phyloP scores from a whole-genome alignment of 2,888 invertebrate species.

The Danaus chrysippus region DNA sequence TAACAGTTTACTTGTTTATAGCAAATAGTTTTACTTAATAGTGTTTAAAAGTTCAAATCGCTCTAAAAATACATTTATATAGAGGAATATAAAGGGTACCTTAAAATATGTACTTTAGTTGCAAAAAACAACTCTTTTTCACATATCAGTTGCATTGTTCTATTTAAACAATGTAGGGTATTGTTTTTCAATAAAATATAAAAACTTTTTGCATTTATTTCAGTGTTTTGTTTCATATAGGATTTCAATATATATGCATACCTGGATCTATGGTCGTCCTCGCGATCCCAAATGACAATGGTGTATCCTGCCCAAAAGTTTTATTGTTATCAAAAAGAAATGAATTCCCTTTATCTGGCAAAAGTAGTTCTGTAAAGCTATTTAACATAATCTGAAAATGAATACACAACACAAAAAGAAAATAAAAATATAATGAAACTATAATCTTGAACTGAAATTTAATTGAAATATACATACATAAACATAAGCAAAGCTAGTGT shows the following conservation, averaged over 20 bases:
- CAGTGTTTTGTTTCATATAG: background rate
- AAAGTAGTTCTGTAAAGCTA: slow-evolving; percentile 52
- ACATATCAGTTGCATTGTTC: no score
- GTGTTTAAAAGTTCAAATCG: no score
- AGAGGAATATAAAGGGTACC: no score
- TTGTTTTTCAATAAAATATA: no score
- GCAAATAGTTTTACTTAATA: no score
- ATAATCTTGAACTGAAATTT: background rate
- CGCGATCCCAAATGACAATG: slow-evolving; percentile 40
- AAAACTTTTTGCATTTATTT: no score
- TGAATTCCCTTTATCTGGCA: slow-evolving; percentile 48
- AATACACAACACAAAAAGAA: slow-evolving; percentile 5
- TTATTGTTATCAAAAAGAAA: slow-evolving; percentile 48
- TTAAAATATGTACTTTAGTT: no score
- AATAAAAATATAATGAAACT: background rate
- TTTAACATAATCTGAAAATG: slow-evolving; percentile 54
- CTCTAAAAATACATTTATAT: no score
- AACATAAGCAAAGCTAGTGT: background rate
- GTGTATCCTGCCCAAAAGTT: slow-evolving; percentile 42
- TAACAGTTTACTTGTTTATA: no score
- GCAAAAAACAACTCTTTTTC: background rate
- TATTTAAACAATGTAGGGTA: no score
- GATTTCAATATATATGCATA: slow-evolving; percentile 29
- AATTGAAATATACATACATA: background rate
- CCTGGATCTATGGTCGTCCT: slow-evolving; percentile 43